Conservation (phyloP, 2,888 invertebrate genomes). For the Parasteatoda lunata region DNA sequence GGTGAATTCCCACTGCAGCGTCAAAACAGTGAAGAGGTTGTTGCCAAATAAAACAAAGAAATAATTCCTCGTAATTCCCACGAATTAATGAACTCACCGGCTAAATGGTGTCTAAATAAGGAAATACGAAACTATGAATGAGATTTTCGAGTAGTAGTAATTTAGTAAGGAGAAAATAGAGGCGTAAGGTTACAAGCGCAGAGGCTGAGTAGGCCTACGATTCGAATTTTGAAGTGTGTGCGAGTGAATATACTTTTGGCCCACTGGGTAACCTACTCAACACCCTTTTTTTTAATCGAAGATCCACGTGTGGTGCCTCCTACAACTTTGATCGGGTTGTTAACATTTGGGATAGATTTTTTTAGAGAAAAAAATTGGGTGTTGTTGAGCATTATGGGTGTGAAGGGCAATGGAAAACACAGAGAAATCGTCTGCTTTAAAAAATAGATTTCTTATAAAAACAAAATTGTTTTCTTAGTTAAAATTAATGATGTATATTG, state of each 20-base stretch:
- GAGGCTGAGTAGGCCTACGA: conserved; percentile 6
- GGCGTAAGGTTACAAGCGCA: conserved; percentile 33
- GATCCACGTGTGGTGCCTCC: conserved; percentile 9
- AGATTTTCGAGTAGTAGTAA: conserved; percentile 57
- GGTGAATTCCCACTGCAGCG: too few species aligned
- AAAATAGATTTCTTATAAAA: too few species aligned
- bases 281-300: conserved; percentile 2
- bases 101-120: conserved; percentile 39
- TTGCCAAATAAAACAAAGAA: too few species aligned
- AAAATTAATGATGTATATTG: too few species aligned
- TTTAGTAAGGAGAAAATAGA: conserved; percentile 3
- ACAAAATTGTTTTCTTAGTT: too few species aligned
- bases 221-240: not conserved
- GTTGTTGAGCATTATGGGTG: too few species aligned
- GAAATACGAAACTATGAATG: conserved; percentile 44
- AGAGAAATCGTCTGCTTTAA: too few species aligned
- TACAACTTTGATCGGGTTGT: conserved; percentile 54
- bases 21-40: too few species aligned
- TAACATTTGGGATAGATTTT: conserved; percentile 20
- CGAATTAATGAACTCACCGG: too few species aligned
- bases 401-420: too few species aligned
- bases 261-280: conserved; percentile 54
- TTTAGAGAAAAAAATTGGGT: not conserved
- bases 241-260: conserved; percentile 23
- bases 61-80: too few species aligned